These are phyloP conservation scores for Teleopsis dalmanni DNA, from an alignment of 1,140 invertebrate genomes.

Conservation along the genomic window DNA sequence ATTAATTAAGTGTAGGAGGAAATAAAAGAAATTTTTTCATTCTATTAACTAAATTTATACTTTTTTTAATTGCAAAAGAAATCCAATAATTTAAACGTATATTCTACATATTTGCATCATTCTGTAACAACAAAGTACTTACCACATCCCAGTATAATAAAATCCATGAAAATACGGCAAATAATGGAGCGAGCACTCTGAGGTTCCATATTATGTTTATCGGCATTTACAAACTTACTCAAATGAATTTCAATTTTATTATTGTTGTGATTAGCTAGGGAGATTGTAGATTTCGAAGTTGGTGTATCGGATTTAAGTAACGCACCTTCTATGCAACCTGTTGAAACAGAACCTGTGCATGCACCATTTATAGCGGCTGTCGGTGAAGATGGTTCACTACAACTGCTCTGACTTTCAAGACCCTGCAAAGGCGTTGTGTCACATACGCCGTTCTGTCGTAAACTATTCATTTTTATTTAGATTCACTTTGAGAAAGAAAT, in stretches of 20 bases:
- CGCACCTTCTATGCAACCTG: background rate
- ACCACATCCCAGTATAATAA: slow-evolving; percentile 31
- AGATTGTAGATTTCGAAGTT: background rate
- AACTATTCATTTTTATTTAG: slow-evolving; percentile 21
- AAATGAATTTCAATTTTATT: slow-evolving; percentile 31
- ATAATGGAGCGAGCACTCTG: slow-evolving; percentile 15
- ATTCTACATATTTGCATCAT: no score
- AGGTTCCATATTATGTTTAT: slow-evolving; percentile 5
- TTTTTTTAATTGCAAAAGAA: no score
- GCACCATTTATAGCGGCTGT: no score
- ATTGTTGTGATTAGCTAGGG: slow-evolving; percentile 23
- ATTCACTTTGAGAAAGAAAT: no score
- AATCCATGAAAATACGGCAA: slow-evolving; percentile 23
- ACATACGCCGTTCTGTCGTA: slow-evolving; percentile 27
- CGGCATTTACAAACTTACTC: background rate
- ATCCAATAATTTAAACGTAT: no score
- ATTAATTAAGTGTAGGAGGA: no score
- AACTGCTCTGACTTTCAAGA: slow-evolving; percentile 36
- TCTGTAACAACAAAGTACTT: no score
- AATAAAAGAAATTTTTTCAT: no score
- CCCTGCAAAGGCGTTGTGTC: slow-evolving; percentile 36
- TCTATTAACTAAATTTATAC: no score
- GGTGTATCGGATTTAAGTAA: slow-evolving; percentile 5
- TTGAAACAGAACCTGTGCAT: background rate
- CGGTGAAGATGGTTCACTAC: slow-evolving; percentile 34